Base-by-base conservation (phyloP, 2,113 vertebrate species). In the Pelusios castaneus region DNA sequence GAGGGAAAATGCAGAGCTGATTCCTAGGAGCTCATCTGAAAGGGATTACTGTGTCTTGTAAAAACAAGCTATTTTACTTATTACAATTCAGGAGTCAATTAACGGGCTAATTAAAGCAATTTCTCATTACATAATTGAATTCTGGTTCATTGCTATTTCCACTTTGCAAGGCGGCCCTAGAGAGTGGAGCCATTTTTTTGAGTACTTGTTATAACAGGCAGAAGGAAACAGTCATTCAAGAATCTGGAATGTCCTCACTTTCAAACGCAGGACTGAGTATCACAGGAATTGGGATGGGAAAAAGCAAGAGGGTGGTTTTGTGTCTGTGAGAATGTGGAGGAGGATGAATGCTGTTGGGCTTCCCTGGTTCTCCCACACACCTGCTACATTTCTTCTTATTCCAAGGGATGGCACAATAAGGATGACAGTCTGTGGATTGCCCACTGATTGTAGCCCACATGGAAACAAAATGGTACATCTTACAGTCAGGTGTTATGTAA, bases 101-200 rank as follows among this genome's bases (percentile, higher is more conserved):
- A 96, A 90, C 95, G 96, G 89, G 76, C 95, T 97, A 97, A 97
- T 97, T 96, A 97, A 97, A 96, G 94, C 89, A 94, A 91, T 97
- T 95, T 91, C 95, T 96, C 85, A 96, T 96, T 96, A 95, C 91
- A 93, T 97, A 97, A 97, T 95, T 97, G 94, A 96, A 96, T 96
- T 96, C 91, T 96, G 60, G 56, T 96, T 97, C 90, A 95, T 96
- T 92, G 87, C 83, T 13, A 81, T 89, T 96, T 95, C 81, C 86
- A 73, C 24, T 89, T 38, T 95, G 76, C 52, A 77, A 92, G 89
- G 2, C 89, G 89, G 82, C 89, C 93, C 82, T 80, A 92, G 95
- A 96, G 92, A 97, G 87, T 86, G 90, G 76, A 96, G 88, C 82
- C 7, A 0, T 91, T 95, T 76, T 51, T 85, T 56, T 38, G 77